Evolutionary conservation across 1,140 invertebrate species (phyloP).

Genomic region (Lanistes nyassanus): DNA sequence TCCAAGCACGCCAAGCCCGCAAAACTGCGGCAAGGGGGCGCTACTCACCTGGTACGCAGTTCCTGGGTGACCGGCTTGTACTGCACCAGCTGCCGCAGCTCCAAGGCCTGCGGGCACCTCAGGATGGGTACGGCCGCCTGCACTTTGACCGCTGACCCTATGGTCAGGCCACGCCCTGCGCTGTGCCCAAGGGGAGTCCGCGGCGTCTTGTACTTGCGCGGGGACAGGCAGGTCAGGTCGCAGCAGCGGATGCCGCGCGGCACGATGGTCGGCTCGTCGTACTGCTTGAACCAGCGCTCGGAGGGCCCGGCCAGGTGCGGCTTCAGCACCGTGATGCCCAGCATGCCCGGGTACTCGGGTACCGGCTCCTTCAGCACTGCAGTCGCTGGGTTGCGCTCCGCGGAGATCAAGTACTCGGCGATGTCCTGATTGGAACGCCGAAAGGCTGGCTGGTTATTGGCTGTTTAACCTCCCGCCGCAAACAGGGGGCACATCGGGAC

Average conservation of each 20-base stretch:
- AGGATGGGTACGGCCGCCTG: conserved; percentile 45
- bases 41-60: conserved; percentile 53
- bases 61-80: conserved; percentile 57
- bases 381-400: conserved; percentile 60
- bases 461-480: no score
- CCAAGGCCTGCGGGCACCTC: conserved; percentile 59
- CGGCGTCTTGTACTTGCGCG: conserved; percentile 58
- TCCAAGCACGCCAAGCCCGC: no score
- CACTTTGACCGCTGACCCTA: conserved; percentile 49
- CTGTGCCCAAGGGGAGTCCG: conserved; percentile 63
- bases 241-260: conserved; percentile 60
- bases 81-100: conserved; percentile 62
- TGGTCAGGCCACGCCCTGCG: conserved; percentile 57
- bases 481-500: no score
- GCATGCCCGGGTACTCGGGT: conserved; percentile 58
- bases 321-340: conserved; percentile 62
- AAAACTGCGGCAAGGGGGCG: no score
- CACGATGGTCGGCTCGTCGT: conserved; percentile 62
- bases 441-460: background rate
- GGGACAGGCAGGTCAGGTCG: conserved; percentile 61
- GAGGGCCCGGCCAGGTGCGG: conserved; percentile 55
- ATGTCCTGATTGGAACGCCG: conserved; percentile 49
- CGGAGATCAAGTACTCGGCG: conserved; percentile 54
- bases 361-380: conserved; percentile 63
- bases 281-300: conserved; percentile 62